Base-by-base conservation (phyloP, 2,888 invertebrate species). In the Cheilosia pagana region DNA sequence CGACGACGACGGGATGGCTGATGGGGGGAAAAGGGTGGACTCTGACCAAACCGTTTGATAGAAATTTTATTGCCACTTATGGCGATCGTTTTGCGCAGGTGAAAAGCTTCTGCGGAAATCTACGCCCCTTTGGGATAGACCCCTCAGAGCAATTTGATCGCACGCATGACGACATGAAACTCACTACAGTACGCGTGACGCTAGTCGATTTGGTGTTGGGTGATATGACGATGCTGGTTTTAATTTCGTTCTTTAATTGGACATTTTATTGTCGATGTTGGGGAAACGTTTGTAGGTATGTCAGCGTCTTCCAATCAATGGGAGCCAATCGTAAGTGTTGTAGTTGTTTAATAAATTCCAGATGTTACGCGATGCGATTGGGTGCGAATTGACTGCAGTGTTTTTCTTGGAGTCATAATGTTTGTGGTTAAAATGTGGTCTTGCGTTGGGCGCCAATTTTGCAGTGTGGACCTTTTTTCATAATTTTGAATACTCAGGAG, bases 151-250 rank as follows among this genome's bases (percentile, higher is more conserved):
- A 63, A 67, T 81, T 81, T 81, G 67, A 85, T 81, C 70, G 72
- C 79, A 79, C 43, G 52, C 79, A 83, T 83, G 79, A 83, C 79
- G 79, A 52, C 79, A 83, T 83, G 79, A 83, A 83, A 83, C 79
- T 59, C 39, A 79, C 79, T 83, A 79, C 74, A 83, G 74, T 83
- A 83, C 83, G 79, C 82, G 39, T 52, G 60, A 53, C 55, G 67
- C 31, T 23, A 25, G 52, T 59, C 35, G 35, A 35, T 35, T 35
- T 35, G 12, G 35, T 43, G 28, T 28, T 28, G 28, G 28, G 8
- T 8, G n/a, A n/a, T n/a, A n/a, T 55, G 21, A 48, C 48, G 60
- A 41, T 59, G 57, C 41, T 63, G 59, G 63, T 70, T 74, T 83
- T 75, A 79, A 75, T 85, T 81, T 70, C 50, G 75, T 50, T 65